Conservation (phyloP, 2,888 invertebrate genomes). For the Eupithecia exiguata region DNA sequence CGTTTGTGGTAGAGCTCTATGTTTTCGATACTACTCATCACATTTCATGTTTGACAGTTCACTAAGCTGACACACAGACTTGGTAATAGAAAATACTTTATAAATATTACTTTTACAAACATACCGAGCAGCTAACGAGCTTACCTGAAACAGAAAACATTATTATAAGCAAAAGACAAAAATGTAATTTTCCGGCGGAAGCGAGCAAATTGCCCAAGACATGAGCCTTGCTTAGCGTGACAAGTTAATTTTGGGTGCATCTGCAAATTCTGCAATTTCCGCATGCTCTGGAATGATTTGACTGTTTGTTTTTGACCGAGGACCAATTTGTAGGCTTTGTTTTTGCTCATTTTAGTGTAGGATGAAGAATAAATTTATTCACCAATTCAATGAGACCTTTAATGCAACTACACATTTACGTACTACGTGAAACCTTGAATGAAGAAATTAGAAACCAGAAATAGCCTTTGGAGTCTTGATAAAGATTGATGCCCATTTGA, state of each 20-base stretch:
- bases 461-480: neutral
- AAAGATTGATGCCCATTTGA: neutral
- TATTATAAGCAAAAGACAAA: conserved; percentile 38
- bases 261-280: conserved; percentile 33
- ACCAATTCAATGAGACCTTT: neutral
- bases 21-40: neutral
- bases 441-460: neutral
- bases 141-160: conserved; percentile 47
- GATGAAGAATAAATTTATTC: neutral
- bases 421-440: neutral
- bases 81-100: conserved; percentile 5
- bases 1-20: neutral
- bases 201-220: conserved; percentile 42
- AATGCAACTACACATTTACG: neutral
- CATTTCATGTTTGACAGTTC: neutral
- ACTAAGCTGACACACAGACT: neutral
- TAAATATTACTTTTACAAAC: conserved; percentile 25
- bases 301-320: conserved; percentile 2
- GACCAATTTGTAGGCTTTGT: neutral
- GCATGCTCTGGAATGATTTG: conserved; percentile 23
- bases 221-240: conserved; percentile 37
- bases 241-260: conserved; percentile 38
- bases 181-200: conserved; percentile 39
- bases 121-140: conserved; percentile 24
- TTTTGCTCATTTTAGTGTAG: neutral